Conservation (phyloP, 1,140 invertebrate species). For the Pollicipes pollicipes region DNA sequence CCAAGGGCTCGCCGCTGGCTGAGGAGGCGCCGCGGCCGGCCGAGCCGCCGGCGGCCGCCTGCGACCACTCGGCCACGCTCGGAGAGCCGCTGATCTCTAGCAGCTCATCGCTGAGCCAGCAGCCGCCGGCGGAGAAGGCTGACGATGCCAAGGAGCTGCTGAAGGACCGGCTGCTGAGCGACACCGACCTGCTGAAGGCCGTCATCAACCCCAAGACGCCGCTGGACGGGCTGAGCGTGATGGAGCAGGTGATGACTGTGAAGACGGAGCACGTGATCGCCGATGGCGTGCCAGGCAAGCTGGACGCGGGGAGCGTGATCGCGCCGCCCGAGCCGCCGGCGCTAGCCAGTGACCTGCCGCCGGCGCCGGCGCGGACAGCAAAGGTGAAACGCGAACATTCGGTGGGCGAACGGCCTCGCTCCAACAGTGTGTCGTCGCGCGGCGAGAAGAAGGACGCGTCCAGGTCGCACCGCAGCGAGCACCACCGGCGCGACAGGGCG, state of each 20-base stretch:
- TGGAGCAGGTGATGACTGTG: conserved; percentile 3
- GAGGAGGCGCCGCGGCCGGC: neutral
- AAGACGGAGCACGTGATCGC: neutral
- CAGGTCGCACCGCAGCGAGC: neutral
- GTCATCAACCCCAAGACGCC: neutral
- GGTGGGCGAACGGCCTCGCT: neutral
- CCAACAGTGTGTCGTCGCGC: neutral
- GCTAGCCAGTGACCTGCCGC: neutral
- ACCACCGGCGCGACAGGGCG: neutral
- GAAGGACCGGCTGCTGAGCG: neutral
- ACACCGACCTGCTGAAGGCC: neutral
- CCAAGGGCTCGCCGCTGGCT: neutral
- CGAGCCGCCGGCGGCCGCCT: neutral
- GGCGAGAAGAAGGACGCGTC: neutral
- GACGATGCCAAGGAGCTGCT: neutral
- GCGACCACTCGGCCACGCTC: neutral
- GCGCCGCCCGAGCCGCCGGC: neutral
- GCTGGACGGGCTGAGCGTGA: neutral
- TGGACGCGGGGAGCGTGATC: neutral
- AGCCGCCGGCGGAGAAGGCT: neutral
- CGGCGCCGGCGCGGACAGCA: neutral
- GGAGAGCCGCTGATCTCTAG: neutral
- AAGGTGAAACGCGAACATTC: neutral
- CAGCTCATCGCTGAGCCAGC: neutral
- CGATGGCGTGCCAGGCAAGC: neutral